Evolutionary conservation across 2,113 vertebrate species (phyloP).

Genomic region (Cynocephalus volans): DNA sequence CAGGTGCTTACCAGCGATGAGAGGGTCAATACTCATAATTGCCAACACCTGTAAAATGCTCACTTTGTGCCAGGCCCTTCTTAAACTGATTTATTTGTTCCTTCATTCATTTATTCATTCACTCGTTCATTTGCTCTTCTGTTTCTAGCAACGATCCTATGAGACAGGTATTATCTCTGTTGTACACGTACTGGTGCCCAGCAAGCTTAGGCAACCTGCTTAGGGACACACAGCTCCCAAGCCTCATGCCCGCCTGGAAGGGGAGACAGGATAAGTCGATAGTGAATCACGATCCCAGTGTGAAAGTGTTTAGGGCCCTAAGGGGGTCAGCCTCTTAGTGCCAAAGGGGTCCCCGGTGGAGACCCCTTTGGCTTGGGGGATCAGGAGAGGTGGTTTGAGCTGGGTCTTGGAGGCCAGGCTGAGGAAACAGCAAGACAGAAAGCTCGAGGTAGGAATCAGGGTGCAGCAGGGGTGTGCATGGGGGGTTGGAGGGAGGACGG

Average conservation of each 20-base stretch:
- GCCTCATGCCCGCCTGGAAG: not conserved
- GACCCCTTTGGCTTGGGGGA: not conserved
- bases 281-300: not conserved
- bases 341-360: not conserved
- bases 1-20: fast-evolving
- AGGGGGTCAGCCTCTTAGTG: not conserved
- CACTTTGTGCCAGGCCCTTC: not conserved
- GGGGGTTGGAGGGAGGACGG: not conserved
- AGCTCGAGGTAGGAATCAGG: not conserved
- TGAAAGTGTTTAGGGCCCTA: not conserved
- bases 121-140: not conserved
- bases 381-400: not conserved
- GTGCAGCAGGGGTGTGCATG: fast-evolving
- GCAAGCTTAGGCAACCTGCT: not conserved
- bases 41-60: not conserved
- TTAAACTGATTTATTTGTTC: not conserved
- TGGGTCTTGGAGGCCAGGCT: not conserved
- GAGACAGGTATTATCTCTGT: not conserved
- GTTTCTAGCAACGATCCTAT: not conserved
- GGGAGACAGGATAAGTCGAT: not conserved
- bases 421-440: not conserved
- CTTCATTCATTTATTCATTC: not conserved
- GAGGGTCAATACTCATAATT: not conserved
- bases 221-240: not conserved
- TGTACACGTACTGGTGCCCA: not conserved